Conservation (phyloP, 2,797 vertebrate genomes). For the Protonibea diacanthus region DNA sequence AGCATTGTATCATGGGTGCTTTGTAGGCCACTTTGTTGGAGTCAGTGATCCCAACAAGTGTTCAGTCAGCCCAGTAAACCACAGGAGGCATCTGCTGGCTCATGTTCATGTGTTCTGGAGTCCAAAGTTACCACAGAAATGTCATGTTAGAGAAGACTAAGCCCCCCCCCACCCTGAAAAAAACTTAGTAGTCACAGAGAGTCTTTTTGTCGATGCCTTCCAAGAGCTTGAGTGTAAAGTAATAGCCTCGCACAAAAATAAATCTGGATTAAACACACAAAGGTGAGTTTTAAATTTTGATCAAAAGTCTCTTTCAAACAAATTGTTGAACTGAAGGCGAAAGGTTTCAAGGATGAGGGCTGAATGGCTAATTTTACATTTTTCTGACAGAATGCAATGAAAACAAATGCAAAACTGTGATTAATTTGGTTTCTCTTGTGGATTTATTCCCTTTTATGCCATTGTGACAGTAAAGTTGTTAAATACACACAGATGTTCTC, state of each 20-base stretch:
- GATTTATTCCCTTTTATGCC: neutral
- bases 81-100: neutral
- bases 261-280: neutral
- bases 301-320: neutral
- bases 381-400: neutral
- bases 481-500: constrained; percentile 2
- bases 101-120: neutral
- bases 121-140: neutral
- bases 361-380: neutral
- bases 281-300: neutral
- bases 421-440: neutral
- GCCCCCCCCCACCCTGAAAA: no score
- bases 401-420: no score
- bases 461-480: neutral
- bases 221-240: neutral
- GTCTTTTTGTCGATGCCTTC: neutral
- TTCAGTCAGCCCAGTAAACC: neutral
- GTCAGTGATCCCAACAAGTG: constrained; percentile 6
- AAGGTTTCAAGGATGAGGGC: neutral
- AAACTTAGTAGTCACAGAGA: no score
- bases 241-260: neutral
- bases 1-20: constrained; percentile 11
- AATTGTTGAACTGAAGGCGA: neutral
- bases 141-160: neutral
- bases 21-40: neutral